Conservation (phyloP, 2,113 vertebrate genomes). For the Myrmecobius fasciatus region DNA sequence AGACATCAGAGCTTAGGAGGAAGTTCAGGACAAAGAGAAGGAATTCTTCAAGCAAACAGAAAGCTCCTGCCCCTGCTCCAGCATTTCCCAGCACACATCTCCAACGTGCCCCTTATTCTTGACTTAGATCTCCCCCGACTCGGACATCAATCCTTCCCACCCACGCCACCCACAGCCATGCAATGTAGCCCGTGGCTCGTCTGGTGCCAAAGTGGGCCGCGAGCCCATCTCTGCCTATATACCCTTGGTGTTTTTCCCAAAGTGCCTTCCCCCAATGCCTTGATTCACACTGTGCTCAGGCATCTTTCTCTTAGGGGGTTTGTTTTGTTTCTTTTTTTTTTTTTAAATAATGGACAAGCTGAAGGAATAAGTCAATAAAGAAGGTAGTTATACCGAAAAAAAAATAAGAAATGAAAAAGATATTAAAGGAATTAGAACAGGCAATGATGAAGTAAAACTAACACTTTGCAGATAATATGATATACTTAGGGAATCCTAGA, state of each 20-base stretch:
- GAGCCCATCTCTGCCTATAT: conserved; percentile 26
- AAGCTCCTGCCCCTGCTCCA: not conserved
- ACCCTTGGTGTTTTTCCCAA: conserved; percentile 38
- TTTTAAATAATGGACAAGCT: not conserved
- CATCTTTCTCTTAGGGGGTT: not conserved
- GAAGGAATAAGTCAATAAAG: not conserved
- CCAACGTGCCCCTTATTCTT: not conserved
- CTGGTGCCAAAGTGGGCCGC: conserved; percentile 50
- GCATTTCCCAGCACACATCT: not conserved
- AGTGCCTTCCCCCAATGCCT: conserved; percentile 73
- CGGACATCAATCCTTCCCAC: not conserved
- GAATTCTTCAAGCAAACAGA: not conserved
- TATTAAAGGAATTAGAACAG: too few relatives aligned
- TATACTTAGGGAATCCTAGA: too few relatives aligned
- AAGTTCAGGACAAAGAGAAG: not conserved
- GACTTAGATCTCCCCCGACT: not conserved
- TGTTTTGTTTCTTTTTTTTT: not conserved
- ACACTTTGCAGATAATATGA: too few relatives aligned
- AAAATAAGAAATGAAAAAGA: too few relatives aligned
- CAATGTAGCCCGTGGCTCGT: conserved; percentile 42
- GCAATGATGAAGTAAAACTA: too few relatives aligned
- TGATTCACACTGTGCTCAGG: not conserved
- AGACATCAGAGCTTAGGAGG: not conserved
- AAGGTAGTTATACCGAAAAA: not conserved
- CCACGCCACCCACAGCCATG: not conserved